These are phyloP conservation scores for Heliconius cydno DNA, from an alignment of 2,888 invertebrate genomes.

Conservation along the genomic window DNA sequence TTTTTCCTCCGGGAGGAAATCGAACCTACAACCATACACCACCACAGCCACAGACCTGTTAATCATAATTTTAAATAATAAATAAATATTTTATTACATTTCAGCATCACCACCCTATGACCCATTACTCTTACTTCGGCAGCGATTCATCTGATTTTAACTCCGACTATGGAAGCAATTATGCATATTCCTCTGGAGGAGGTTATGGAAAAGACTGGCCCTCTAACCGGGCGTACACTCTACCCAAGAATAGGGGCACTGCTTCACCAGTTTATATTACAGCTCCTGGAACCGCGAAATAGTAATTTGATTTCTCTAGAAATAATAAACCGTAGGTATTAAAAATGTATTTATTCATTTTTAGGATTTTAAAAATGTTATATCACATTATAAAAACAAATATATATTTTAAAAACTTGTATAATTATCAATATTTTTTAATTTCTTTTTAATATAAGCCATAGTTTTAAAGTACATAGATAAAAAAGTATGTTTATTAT, in stretches of 20 bases:
- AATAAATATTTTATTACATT: slow-evolving; percentile 1
- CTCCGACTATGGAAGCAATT: slow-evolving; percentile 70
- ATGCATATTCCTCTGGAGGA: slow-evolving; percentile 69
- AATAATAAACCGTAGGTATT: background rate
- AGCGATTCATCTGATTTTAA: slow-evolving; percentile 71
- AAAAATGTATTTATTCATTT: too few relatives aligned
- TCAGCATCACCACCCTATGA: slow-evolving; percentile 71
- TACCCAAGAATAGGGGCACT: slow-evolving; percentile 68
- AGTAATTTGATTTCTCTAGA: background rate
- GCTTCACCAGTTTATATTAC: slow-evolving; percentile 70
- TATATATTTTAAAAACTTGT: too few relatives aligned
- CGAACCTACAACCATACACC: too few relatives aligned
- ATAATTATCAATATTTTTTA: too few relatives aligned
- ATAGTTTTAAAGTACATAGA: background rate
- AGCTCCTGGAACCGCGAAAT: slow-evolving; percentile 66
- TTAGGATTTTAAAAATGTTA: too few relatives aligned
- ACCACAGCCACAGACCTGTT: too few relatives aligned
- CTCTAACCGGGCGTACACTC: slow-evolving; percentile 73
- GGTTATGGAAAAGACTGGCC: slow-evolving; percentile 79
- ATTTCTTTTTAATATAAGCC: background rate
- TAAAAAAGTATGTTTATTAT: background rate
- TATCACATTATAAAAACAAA: too few relatives aligned
- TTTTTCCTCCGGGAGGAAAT: too few relatives aligned
- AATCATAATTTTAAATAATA: too few relatives aligned
- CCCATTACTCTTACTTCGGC: slow-evolving; percentile 72